A percentile compares a stretch with the other conserved stretches of the same genome.
Evolutionary conservation across 2,797 vertebrate genomes (phyloP).

Genomic region (Manis pentadactyla): DNA sequence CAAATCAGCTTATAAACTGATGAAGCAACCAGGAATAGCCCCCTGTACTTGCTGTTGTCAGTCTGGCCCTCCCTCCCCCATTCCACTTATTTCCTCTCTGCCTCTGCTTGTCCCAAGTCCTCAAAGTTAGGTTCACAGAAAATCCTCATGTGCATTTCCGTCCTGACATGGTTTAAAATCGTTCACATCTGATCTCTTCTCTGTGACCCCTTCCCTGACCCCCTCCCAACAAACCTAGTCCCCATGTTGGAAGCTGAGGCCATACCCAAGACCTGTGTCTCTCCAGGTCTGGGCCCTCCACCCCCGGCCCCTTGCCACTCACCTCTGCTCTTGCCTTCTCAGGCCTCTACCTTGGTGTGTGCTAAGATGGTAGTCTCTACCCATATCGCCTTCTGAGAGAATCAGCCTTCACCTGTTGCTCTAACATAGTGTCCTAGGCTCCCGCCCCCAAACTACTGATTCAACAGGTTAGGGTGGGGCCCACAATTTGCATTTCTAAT

Average conservation of each 20-base stretch:
- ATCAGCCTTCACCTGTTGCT: not conserved
- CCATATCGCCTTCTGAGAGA: not conserved
- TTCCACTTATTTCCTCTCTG: not conserved
- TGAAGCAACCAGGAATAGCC: not conserved
- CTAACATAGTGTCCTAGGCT: not conserved
- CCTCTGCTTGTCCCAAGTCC: not conserved
- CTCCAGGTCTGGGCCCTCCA: not conserved
- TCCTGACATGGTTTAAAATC: not conserved
- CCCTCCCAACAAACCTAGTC: not conserved
- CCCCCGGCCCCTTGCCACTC: not conserved
- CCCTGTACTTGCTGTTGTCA: not conserved
- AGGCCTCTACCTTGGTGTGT: not conserved
- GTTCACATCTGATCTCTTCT: conserved; percentile 27
- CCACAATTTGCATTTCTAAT: not conserved
- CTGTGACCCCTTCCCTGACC: not conserved
- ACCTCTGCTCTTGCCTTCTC: not conserved
- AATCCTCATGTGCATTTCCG: not conserved
- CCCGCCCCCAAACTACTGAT: not conserved
- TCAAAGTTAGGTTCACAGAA: not conserved
- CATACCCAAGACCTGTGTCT: not conserved
- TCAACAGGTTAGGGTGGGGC: not conserved
- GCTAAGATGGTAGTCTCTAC: not conserved
- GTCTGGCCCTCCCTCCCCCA: not conserved
- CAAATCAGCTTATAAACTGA: not conserved
- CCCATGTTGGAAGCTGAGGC: not conserved